Evolutionary conservation across 2,888 invertebrate species (phyloP), one percentile per base, ranked within the genome.

Genomic region (Invenusta paracnida): DNA sequence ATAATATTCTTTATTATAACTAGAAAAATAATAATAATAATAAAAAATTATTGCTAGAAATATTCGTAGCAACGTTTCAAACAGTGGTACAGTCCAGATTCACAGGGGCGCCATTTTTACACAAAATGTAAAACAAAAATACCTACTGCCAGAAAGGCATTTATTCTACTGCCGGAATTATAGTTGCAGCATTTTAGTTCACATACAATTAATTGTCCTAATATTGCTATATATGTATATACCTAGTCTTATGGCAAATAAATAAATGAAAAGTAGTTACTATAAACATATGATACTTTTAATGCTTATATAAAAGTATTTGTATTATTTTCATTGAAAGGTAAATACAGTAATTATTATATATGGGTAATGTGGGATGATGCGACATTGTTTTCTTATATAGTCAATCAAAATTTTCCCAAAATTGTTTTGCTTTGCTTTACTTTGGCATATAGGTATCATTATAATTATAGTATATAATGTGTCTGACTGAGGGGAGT

Each of bases 51-150:
- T n/a, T n/a, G n/a, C n/a, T n/a, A n/a, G n/a, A n/a, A n/a, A n/a
- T n/a, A n/a, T n/a, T n/a, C n/a, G 48, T 48, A 48, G 17, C 48
- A 48, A 48, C 48, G 48, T 48, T 48, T 48, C 48, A 48, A 48
- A 48, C 48, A 48, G 48, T 48, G 48, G 48, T 48, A 48, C 48
- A 17, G 48, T 17, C 48, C 17, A 48, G 48, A 48, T 48, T 17
- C 48, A 48, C 48, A 48, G 48, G 17, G 48, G 48, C 48, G 48
- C 48, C 48, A 48, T 48, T 48, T 48, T 48, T 48, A 48, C 73
- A 73, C 73, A 73, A 73, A 73, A 73, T 73, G 73, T 73, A 73
- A 73, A 73, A 73, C 73, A 73, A 73, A 73, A 73, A 73, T 73
- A 73, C n/a, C n/a, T n/a, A n/a, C 73, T 73, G 73, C 27, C 73